phyloP scores from a whole-genome alignment of 2,888 invertebrate species.

The Drosophila affinis region DNA sequence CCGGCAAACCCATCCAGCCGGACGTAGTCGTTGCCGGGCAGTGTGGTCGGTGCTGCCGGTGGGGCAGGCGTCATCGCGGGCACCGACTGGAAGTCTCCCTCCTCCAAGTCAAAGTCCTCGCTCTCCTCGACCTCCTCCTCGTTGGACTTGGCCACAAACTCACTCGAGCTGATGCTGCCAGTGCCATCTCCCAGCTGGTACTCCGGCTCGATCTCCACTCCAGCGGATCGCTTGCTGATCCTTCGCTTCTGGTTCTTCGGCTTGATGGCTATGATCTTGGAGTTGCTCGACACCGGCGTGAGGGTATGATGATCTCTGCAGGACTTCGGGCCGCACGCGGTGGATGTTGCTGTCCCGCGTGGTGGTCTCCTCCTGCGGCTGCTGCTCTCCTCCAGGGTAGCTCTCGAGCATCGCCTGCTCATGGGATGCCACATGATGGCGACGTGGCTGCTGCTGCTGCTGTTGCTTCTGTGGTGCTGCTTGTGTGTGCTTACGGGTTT shows the following conservation, averaged over 20 bases:
- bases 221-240: slow-evolving; percentile 69
- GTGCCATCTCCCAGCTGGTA: slow-evolving; percentile 80
- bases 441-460: slow-evolving; percentile 51
- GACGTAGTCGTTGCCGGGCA: slow-evolving; percentile 52
- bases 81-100: slow-evolving; percentile 57
- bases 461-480: slow-evolving; percentile 46
- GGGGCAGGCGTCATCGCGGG: slow-evolving; percentile 50
- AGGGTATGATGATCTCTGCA: slow-evolving; percentile 80
- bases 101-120: slow-evolving; percentile 60
- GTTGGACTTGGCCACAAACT: slow-evolving; percentile 61
- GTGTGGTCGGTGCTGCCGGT: slow-evolving; percentile 20
- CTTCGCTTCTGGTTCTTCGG: slow-evolving; percentile 76
- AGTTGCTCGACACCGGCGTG: slow-evolving; percentile 82
- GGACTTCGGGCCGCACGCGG: slow-evolving; percentile 82
- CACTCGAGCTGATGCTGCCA: slow-evolving; percentile 56
- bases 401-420: slow-evolving; percentile 59
- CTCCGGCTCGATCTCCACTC: slow-evolving; percentile 82
- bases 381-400: slow-evolving; percentile 15
- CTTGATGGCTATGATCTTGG: slow-evolving; percentile 84
- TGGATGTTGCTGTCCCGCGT: slow-evolving; percentile 83
- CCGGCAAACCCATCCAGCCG: slow-evolving; percentile 83
- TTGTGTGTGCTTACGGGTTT: slow-evolving; percentile 41
- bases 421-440: slow-evolving; percentile 60
- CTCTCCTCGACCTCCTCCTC: slow-evolving; percentile 40
- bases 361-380: slow-evolving; percentile 64